These are phyloP conservation scores for Spatulosminthurus flaviceps DNA, from an alignment of 2,888 invertebrate genomes.

Conservation along the genomic window DNA sequence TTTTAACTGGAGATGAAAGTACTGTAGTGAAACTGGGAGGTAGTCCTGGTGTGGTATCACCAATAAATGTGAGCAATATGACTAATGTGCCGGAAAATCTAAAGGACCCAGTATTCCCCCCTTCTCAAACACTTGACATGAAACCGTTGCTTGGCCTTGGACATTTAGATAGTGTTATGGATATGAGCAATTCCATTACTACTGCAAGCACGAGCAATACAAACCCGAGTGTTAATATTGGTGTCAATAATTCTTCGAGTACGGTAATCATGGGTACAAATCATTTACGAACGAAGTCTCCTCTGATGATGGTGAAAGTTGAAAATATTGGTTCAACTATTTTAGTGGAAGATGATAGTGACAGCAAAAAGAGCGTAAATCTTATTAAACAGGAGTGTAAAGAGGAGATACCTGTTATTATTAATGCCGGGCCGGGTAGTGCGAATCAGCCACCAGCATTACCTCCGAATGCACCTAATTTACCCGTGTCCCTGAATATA, in stretches of 20 bases:
- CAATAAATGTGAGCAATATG: neutral
- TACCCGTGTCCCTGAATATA: conserved; percentile 37
- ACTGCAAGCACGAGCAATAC: neutral
- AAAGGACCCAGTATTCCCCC: neutral
- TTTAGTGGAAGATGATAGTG: neutral
- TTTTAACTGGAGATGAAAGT: neutral
- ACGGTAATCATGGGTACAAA: neutral
- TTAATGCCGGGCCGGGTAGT: neutral
- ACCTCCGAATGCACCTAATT: neutral
- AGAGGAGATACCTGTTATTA: neutral
- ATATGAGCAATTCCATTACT: neutral
- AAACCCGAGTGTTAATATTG: neutral
- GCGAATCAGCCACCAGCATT: neutral
- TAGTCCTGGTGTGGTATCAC: neutral
- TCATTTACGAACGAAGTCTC: conserved; percentile 20
- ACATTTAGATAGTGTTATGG: conserved; percentile 28
- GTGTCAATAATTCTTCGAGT: neutral
- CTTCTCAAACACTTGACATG: conserved; percentile 28
- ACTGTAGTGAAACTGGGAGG: neutral
- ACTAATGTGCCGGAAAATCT: conserved; percentile 37
- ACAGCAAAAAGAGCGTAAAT: neutral
- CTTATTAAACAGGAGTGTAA: conserved; percentile 12
- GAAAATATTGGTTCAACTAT: conserved; percentile 4
- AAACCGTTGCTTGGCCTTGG: conserved; percentile 23
- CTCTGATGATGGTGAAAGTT: conserved; percentile 23